Percentiles rank a stretch among this genome's conserved stretches.
Conservation (phyloP, 2,888 invertebrate species). For the Caenorhabditis sp. region DNA sequence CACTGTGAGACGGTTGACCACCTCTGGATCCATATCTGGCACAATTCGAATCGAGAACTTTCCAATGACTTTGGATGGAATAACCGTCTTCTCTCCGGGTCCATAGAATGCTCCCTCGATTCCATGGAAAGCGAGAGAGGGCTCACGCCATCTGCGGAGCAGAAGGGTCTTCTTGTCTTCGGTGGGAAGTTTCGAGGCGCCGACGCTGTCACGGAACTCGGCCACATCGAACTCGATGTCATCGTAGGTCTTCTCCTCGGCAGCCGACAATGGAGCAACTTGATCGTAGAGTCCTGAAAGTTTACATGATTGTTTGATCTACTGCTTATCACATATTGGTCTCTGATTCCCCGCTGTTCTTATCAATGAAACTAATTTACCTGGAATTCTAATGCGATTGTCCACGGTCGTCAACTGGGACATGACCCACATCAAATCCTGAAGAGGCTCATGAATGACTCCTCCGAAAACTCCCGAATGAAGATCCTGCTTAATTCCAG, state of each 20-base stretch:
- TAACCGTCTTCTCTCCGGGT: constrained; percentile 92
- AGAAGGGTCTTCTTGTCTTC: constrained; percentile 73
- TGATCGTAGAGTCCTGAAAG: constrained; percentile 87
- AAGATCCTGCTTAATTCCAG: constrained; percentile 91
- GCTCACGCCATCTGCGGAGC: constrained; percentile 72
- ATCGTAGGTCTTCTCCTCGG: constrained; percentile 87
- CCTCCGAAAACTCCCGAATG: constrained; percentile 98
- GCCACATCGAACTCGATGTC: constrained; percentile 91
- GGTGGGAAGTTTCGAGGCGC: constrained; percentile 67
- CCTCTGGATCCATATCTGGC: constrained; percentile 93
- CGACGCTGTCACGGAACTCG: constrained; percentile 72
- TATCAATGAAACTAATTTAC: constrained; percentile 80
- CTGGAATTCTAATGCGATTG: constrained; percentile 89
- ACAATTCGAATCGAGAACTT: constrained; percentile 98
- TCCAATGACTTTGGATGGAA: constrained; percentile 86
- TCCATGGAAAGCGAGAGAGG: constrained; percentile 91
- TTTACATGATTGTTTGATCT: constrained; percentile 53
- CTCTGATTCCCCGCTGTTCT: constrained; percentile 31
- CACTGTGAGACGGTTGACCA: constrained; percentile 87
- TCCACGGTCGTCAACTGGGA: constrained; percentile 87
- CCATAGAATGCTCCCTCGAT: constrained; percentile 96
- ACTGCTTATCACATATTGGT: constrained; percentile 33
- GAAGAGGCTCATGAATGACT: constrained; percentile 93
- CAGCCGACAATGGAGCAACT: constrained; percentile 86
- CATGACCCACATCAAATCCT: constrained; percentile 92